Base-by-base conservation (phyloP, 2,888 invertebrate genomes). In the Tiphia femorata region DNA sequence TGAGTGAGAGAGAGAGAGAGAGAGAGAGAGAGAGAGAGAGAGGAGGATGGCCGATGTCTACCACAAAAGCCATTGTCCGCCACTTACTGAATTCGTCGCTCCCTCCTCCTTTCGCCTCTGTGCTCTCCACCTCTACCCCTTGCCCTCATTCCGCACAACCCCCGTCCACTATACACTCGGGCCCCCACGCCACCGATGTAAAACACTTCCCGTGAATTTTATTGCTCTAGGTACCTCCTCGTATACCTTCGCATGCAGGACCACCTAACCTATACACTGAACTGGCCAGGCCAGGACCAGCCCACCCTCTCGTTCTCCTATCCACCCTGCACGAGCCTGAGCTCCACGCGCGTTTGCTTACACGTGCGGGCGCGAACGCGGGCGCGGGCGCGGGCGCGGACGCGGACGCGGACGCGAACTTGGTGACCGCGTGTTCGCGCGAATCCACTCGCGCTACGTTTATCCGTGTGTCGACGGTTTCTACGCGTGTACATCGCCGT, bases 191-290 rank as follows among this genome's bases (percentile, higher is more conserved):
- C 65, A 70, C 70, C 74, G 70, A 75, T 79, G 78, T 78, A 77
- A 80, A 80, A 78, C 80, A 80, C 80, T 78, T 80, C 77, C 75
- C 73, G 71, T 75, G 74, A 78, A 79, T 80, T 80, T 80, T 80
- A 80, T 79, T 78, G 65, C 75, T 67, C 64, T 40, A 51, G 63
- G 66, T 69, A 61, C 58, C 64, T 67, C 37, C 52, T 64, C 67
- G 67, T 67, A 67, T 54, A 62, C 61, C 56, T 58, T 48, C 60
- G 41, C 58, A 46, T 54, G 51, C 53, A 51, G 38, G 48, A 37
- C 50, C 56, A 49, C 65, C 67, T 64, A 68, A 64, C 68, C 59
- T 59, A 56, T 44, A 43, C 44, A 54, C 40, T 46, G 49, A 64
- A 58, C 61, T 49, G n/a, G n/a, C n/a, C n/a, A n/a, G n/a, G 53